A percentile compares a stretch with the other conserved stretches of the same genome.
phyloP scores from a whole-genome alignment of 1,140 invertebrate species.

The Asbolus verrucosus region DNA sequence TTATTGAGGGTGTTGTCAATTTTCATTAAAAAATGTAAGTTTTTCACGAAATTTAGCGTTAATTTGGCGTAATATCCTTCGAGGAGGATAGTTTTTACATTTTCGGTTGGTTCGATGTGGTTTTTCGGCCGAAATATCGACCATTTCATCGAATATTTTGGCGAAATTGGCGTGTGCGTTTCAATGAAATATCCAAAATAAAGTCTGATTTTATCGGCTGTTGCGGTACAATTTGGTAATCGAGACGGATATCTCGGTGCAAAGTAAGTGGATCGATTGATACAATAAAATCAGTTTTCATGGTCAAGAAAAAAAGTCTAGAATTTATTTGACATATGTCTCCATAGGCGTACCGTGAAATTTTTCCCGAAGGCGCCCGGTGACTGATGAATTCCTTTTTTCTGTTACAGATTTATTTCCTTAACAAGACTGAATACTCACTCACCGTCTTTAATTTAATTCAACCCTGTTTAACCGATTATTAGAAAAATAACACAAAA shows the following conservation, averaged over 20 bases:
- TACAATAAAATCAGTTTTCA: conserved; percentile 27
- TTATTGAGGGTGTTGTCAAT: conserved; percentile 54
- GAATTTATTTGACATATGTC: conserved; percentile 35
- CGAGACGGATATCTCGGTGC: conserved; percentile 9
- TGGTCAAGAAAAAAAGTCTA: conserved; percentile 37
- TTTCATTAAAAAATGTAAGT: conserved; percentile 51
- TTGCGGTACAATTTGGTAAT: conserved; percentile 23
- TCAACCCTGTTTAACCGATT: conserved; percentile 1
- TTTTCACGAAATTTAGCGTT: conserved; percentile 43
- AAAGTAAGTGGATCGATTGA: conserved; percentile 31
- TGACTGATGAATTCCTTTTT: neutral
- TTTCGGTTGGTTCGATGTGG: neutral
- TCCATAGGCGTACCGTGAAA: conserved; percentile 18
- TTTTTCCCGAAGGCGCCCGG: neutral
- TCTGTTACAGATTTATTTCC: neutral
- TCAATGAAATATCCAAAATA: conserved; percentile 38
- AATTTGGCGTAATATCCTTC: conserved; percentile 23
- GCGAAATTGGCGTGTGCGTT: conserved; percentile 43
- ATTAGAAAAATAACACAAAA: neutral
- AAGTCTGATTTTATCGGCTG: conserved; percentile 16
- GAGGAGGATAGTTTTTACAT: neutral
- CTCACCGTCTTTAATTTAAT: conserved; percentile 7
- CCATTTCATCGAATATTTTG: conserved; percentile 2
- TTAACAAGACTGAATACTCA: conserved; percentile 3
- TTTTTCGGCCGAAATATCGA: neutral